Conservation (phyloP, 2,113 vertebrate species). For the Lota lota region DNA sequence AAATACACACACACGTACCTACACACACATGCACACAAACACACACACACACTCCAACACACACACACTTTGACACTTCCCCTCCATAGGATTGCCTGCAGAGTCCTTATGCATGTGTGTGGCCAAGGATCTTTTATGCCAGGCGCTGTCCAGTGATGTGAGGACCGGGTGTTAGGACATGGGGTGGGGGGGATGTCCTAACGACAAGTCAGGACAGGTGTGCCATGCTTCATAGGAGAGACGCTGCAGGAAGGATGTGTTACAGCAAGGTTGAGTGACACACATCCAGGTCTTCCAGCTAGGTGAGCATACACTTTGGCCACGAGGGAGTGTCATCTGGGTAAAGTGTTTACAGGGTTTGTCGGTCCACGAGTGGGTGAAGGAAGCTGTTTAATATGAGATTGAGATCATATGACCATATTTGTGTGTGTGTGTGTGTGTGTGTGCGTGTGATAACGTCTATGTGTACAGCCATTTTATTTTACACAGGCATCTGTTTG, state of each 20-base stretch:
- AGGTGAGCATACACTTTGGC: constrained; percentile 10
- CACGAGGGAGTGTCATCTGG: constrained; percentile 40
- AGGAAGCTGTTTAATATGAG: constrained; percentile 2
- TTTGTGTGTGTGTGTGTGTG: constrained; percentile 13
- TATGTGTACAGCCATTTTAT: background rate
- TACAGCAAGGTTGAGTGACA: constrained; percentile 35
- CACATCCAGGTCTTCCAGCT: constrained; percentile 13
- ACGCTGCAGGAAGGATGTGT: constrained; percentile 1
- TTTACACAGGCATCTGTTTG: too few relatives aligned
- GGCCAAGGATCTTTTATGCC: background rate
- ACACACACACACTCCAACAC: too few relatives aligned
- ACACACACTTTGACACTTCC: too few relatives aligned
- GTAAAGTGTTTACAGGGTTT: constrained; percentile 39
- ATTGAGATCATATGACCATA: background rate
- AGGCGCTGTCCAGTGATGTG: constrained; percentile 10
- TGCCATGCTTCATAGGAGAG: constrained; percentile 7
- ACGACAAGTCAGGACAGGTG: constrained; percentile 7
- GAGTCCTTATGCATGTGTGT: constrained; percentile 16
- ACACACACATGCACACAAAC: too few relatives aligned
- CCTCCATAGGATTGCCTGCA: constrained; percentile 7
- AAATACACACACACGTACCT: background rate
- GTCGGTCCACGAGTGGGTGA: constrained; percentile 32
- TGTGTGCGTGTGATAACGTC: constrained; percentile 4
- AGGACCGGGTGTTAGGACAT: constrained; percentile 19
- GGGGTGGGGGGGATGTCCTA: background rate